These are phyloP conservation scores for Anarrhichthys ocellatus DNA, from an alignment of 2,113 vertebrate species.

Conservation along the genomic window DNA sequence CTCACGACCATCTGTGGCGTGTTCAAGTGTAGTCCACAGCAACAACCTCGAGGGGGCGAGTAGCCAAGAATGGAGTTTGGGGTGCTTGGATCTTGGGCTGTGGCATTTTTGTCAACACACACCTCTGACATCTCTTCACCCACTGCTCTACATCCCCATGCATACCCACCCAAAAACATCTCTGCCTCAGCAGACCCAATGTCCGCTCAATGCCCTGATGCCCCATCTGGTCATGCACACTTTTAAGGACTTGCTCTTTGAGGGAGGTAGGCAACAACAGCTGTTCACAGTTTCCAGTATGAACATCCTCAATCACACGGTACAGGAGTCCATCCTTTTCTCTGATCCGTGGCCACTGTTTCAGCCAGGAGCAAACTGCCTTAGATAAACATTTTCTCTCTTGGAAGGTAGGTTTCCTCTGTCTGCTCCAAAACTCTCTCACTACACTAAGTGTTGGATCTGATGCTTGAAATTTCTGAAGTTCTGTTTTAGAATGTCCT, in stretches of 20 bases:
- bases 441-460: background rate
- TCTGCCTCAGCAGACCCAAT: background rate
- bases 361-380: background rate
- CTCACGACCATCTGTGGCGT: background rate
- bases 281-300: background rate
- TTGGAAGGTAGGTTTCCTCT: background rate
- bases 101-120: slow-evolving; percentile 21
- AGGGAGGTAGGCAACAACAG: background rate
- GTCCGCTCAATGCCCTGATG: slow-evolving; percentile 7
- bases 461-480: background rate
- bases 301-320: background rate
- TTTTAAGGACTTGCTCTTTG: background rate
- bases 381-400: background rate
- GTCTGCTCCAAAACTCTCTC: background rate
- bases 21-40: background rate
- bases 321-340: slow-evolving; percentile 4
- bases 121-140: slow-evolving; percentile 22
- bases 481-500: slow-evolving; percentile 13
- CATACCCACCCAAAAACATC: slow-evolving; percentile 16
- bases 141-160: slow-evolving; percentile 1
- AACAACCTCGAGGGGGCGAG: background rate
- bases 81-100: slow-evolving; percentile 9
- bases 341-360: background rate
- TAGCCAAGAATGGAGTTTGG: background rate
- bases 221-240: slow-evolving; percentile 20